Evolutionary conservation across 2,113 vertebrate species (phyloP), one percentile per base, ranked within the genome.

Genomic region (Tinamus guttatus): DNA sequence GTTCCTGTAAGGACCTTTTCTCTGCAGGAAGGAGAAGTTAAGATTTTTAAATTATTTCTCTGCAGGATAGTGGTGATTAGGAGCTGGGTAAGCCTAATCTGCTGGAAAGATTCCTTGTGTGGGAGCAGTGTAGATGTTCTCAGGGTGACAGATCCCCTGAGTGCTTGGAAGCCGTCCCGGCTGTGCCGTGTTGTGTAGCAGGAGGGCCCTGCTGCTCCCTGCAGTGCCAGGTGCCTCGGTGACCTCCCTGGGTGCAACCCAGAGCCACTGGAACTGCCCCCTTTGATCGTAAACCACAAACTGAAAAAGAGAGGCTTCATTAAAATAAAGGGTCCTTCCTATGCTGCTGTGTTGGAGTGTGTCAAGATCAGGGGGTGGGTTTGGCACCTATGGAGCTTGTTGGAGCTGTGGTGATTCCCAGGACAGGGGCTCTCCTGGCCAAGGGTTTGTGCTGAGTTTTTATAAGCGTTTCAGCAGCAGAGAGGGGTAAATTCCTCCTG

Each of bases 331-430:
- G 85, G 58, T 67, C 38, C 11, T 0, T 43, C 27, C 15, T 0
- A 2, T 59, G 64, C 54, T 77, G 81, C 59, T n/a, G 79, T 27
- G 45, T 49, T 14, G 9, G 34, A 70, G 8, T 52, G 4, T 54
- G 63, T 80, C 10, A 5, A 25, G 49, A 20, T 2, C 1, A 0
- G 4, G 5, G 0, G 4, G 5, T 2, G 32, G 56, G 47, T 56
- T 27, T 30, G 74, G 56, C 41, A 59, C 16, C 1, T 11, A 9
- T 0, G 3, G 19, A 58, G 51, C 74, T 84, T 22, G 1, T 73
- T 45, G 8, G 2, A 47, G 76, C 73, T 65, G 1, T 32, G 16
- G 22, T 13, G 15, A 24, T 43, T 7, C 28, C 5, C 18, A 16
- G 70, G 43, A 65, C 9, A 4, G 73, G 77, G 10, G 14, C 16